Evolutionary conservation across 2,113 vertebrate species (phyloP), one percentile per base, ranked within the genome.

Genomic region (Phrynosoma platyrhinos): DNA sequence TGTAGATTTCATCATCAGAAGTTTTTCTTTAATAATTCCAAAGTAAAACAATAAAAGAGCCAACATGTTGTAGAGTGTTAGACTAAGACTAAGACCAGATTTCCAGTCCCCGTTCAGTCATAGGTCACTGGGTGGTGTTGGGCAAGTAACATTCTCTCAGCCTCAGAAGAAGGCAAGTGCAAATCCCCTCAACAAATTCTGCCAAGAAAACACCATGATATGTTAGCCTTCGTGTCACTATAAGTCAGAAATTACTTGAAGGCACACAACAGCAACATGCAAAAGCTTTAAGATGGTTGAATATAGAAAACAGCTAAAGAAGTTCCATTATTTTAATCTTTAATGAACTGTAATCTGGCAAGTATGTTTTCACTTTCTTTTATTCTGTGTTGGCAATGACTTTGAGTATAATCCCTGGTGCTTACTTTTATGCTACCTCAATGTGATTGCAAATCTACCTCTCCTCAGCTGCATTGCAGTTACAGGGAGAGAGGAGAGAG

Each of bases 331-430:
- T 95, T 96, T 91, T 94, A 85, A 75, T 94, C 91, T 84, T 14
- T 92, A 93, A 94, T 94, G 91, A 92, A 58, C 87, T 89, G 21
- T 79, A 92, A 92, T 94, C 94, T 96, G 92, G 94, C 93, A 93
- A 89, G 87, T 95, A 89, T 92, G 82, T 94, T 93, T 95, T 92
- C 94, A 53, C 71, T 64, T 89, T 91, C 95, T 94, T 94, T 89
- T n/a, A 91, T 92, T 95, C 92, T 89, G 72, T 83, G 91, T 92
- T 91, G 93, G 88, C 91, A 92, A 88, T 93, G 89, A 85, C 91
- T 95, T 95, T 92, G 92, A 93, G 90, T 83, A 58, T 87, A 86
- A 87, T 94, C 92, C 92, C 94, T 58, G 69, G 94, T 87, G 91
- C 93, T 91, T 91, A 87, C 94, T 93, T 94, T 91, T 86, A 87